phyloP scores from a whole-genome alignment of 1,140 invertebrate genomes.

The Neodiprion pinetum region DNA sequence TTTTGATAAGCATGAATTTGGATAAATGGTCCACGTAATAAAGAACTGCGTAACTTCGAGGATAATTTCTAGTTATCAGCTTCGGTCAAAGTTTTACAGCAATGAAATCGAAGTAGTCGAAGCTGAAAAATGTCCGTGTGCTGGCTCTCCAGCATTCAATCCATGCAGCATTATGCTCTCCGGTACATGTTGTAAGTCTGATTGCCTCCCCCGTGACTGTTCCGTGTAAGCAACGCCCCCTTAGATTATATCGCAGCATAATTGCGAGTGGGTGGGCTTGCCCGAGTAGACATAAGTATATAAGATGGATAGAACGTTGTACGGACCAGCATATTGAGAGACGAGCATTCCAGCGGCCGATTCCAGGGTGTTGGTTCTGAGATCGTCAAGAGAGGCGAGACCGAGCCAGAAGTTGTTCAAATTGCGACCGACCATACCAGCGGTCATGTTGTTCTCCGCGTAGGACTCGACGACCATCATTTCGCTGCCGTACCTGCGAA shows the following conservation, averaged over 20 bases:
- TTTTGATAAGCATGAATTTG: too few relatives aligned
- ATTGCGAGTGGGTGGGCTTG: too few relatives aligned
- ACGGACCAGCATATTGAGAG: conserved; percentile 86
- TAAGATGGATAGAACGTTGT: conserved; percentile 20
- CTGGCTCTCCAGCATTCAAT: not conserved
- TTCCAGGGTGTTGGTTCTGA: conserved; percentile 91
- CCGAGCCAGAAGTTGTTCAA: conserved; percentile 86
- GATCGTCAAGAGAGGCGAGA: conserved; percentile 86
- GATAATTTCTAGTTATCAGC: too few relatives aligned
- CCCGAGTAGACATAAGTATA: not conserved
- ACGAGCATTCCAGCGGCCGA: conserved; percentile 90
- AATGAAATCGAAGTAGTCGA: too few relatives aligned
- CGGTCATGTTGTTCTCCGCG: conserved; percentile 89
- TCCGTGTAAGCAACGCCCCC: not conserved
- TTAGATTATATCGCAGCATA: not conserved
- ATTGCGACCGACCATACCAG: conserved; percentile 72
- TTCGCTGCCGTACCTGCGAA: conserved; percentile 88
- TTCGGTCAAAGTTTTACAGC: too few relatives aligned
- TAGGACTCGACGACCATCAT: conserved; percentile 89
- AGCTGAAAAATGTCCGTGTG: too few relatives aligned
- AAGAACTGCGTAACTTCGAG: too few relatives aligned
- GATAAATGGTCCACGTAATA: too few relatives aligned
- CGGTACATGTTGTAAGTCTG: not conserved
- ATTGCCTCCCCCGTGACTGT: not conserved
- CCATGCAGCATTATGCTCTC: not conserved